These are phyloP conservation scores for Dryoscopus gambensis DNA, from an alignment of 2,113 vertebrate genomes.

Conservation along the genomic window DNA sequence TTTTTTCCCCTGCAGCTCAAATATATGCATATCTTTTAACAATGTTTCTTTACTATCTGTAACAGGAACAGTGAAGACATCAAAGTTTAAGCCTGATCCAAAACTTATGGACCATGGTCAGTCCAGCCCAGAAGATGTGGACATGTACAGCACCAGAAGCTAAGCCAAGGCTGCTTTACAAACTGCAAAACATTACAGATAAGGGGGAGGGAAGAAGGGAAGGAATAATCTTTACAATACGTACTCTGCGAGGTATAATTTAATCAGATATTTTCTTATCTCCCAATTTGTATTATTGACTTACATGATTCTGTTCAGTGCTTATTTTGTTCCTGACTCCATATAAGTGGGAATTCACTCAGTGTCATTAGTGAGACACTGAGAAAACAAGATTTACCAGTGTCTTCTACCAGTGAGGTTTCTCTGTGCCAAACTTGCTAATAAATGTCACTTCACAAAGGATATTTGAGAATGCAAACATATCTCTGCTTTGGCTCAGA, in stretches of 20 bases:
- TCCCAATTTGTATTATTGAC: slow-evolving; percentile 15
- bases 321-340: background rate
- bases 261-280: slow-evolving; percentile 20
- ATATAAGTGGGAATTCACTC: background rate
- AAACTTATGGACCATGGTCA: slow-evolving; percentile 85
- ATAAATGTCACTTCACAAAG: slow-evolving; percentile 38
- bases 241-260: background rate
- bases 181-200: background rate
- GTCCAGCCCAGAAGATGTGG: slow-evolving; percentile 83
- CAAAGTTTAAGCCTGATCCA: slow-evolving; percentile 74
- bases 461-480: background rate
- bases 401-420: background rate
- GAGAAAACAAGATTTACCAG: background rate
- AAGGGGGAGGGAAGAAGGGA: slow-evolving; percentile 44
- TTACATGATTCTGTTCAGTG: background rate
- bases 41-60: slow-evolving; percentile 22
- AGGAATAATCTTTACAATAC: slow-evolving; percentile 18
- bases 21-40: background rate
- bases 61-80: slow-evolving; percentile 58
- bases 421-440: slow-evolving; percentile 33
- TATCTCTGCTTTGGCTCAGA: background rate
- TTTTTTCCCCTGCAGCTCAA: background rate
- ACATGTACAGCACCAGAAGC: slow-evolving; percentile 90
- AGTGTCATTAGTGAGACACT: background rate
- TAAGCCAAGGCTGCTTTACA: slow-evolving; percentile 41